Conservation (phyloP, 2,797 vertebrate genomes). For the Poecilia wingei region DNA sequence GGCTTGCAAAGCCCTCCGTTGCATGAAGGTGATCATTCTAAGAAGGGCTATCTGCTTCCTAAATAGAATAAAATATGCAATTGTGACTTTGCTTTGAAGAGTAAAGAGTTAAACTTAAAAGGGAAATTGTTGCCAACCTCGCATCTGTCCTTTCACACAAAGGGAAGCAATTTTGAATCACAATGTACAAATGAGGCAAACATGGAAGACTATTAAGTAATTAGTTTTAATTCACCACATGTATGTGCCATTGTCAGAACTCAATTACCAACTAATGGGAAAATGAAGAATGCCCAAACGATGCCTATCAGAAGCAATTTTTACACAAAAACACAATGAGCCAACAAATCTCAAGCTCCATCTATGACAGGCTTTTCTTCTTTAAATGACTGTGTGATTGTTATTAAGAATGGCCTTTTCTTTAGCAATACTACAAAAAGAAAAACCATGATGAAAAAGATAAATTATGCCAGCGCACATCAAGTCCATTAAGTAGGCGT, state of each 20-base stretch:
- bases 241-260: neutral
- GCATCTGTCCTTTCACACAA: slow-evolving; percentile 13
- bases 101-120: neutral
- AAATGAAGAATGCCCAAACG: slow-evolving; percentile 2
- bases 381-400: neutral
- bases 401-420: neutral
- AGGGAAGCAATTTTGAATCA: slow-evolving; percentile 10
- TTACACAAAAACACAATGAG: neutral
- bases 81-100: neutral
- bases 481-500: neutral
- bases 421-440: neutral
- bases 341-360: slow-evolving; percentile 8
- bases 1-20: neutral
- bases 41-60: neutral
- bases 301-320: slow-evolving; percentile 1
- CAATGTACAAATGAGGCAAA: neutral
- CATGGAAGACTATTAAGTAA: neutral
- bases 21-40: neutral
- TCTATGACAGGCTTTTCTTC: neutral
- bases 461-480: neutral
- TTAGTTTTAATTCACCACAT: neutral
- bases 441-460: neutral
- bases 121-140: slow-evolving; percentile 4
- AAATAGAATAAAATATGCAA: neutral
- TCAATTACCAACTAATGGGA: slow-evolving; percentile 3